phyloP scores from a whole-genome alignment of 2,113 vertebrate species.

The Neomonachus schauinslandi region DNA sequence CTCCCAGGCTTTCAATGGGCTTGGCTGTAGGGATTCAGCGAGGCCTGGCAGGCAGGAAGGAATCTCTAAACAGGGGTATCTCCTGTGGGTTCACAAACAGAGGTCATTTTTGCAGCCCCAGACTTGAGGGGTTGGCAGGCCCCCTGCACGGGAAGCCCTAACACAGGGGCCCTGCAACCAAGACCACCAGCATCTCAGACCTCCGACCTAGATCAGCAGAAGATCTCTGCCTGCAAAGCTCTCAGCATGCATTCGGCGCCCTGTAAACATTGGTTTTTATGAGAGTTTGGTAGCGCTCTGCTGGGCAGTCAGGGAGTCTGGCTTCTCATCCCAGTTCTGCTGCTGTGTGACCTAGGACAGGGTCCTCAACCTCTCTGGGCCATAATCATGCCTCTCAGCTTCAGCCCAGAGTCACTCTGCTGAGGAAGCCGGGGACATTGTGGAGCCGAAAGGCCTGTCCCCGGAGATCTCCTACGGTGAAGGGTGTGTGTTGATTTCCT shows the following conservation, averaged over 20 bases:
- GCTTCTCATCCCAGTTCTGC: background rate
- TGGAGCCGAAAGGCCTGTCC: background rate
- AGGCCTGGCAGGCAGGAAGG: background rate
- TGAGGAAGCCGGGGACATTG: background rate
- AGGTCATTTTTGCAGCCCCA: background rate
- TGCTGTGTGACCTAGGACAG: background rate
- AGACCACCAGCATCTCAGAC: background rate
- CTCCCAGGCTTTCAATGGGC: accelerated
- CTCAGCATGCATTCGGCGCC: accelerated
- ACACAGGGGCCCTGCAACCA: background rate
- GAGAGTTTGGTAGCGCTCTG: background rate
- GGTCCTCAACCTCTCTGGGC: background rate
- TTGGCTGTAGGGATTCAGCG: background rate
- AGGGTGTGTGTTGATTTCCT: background rate
- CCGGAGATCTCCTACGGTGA: background rate
- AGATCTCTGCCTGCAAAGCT: background rate
- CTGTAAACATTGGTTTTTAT: background rate
- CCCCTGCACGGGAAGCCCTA: background rate
- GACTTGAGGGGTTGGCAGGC: background rate
- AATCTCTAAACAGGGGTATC: background rate
- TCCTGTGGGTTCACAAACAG: accelerated
- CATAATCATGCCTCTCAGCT: background rate
- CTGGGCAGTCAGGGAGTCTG: background rate
- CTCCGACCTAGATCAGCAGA: background rate
- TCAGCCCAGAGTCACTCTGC: accelerated